Evolutionary conservation across 2,888 invertebrate genomes (phyloP), one percentile per base, ranked within the genome.

Genomic region (Eledona agricola): DNA sequence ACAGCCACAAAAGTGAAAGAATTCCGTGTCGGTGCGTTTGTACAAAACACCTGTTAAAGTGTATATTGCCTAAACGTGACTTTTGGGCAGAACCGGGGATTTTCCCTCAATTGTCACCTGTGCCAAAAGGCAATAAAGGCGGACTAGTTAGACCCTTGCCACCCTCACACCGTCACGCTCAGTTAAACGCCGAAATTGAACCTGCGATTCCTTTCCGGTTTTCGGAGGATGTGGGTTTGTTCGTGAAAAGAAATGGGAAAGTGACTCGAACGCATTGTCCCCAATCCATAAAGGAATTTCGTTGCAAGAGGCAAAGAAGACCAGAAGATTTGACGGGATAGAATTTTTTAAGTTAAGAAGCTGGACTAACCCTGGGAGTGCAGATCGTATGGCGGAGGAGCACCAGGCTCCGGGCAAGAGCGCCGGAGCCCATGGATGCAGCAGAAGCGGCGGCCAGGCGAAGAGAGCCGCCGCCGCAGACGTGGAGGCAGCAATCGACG

Each of bases 381-480:
- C 88, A 47, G 85, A 86, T 32, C 87, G 85, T 55, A 88, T 86
- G 68, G 85, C 88, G 34, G 69, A 75, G 43, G 70, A 75, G 77
- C 85, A 89, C 72, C 85, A 85, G 57, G 86, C 85, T 51, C 81
- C 80, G 58, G 88, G 87, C 62, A 87, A 70, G 56, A 88, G 79
- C 22, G 87, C 86, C 62, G 87, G 87, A 42, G 85, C 87, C 88
- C 88, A 89, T 11, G 88, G 88, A 63, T 86, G 86, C 73, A 89
- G 77, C 67, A 89, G 75, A 56, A 88, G 84, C 28, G 89, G 89
- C 67, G 87, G 87, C 88, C 88, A 88, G 9, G 86, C 86, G 71
- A 88, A 75, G 71, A 88, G 80, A 47, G 87, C 85, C n/a, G 71
- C 75, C 54, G 73, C 76, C 35, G 71, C 71, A 25, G 72, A 63